Conservation (phyloP, 2,888 invertebrate genomes). For the Scelioninae gen. 1 region DNA sequence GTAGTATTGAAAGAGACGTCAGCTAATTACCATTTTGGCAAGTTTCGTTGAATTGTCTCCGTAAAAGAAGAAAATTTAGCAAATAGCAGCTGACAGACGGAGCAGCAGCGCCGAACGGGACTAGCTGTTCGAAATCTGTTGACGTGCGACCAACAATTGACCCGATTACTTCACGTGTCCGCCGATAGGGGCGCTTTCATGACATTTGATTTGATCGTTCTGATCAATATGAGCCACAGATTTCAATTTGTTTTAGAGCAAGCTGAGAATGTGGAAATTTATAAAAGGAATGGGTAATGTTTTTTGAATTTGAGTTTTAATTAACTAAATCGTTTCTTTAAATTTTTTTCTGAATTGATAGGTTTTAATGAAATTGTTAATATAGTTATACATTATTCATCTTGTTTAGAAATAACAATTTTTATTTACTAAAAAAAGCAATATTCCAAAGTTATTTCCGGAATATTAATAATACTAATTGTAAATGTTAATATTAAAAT, state of each 20-base stretch:
- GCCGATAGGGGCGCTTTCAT: constrained; percentile 69
- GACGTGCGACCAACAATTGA: constrained; percentile 76
- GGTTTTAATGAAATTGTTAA: no score
- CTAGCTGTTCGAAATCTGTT: constrained; percentile 69
- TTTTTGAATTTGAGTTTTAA: no score
- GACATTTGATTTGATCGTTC: constrained; percentile 24
- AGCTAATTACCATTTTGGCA: constrained; percentile 73
- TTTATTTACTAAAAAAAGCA: no score
- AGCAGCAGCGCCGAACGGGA: constrained; percentile 69
- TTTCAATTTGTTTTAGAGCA: neutral
- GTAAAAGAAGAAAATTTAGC: constrained; percentile 39
- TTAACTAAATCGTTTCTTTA: no score
- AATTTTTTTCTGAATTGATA: no score
- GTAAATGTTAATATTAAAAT: no score
- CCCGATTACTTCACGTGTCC: constrained; percentile 64
- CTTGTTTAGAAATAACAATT: no score
- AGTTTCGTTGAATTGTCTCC: constrained; percentile 49
- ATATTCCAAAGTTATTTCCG: no score
- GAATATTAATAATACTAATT: no score
- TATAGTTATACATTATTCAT: no score
- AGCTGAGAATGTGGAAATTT: no score
- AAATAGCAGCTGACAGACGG: constrained; percentile 74
- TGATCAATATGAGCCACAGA: constrained; percentile 27
- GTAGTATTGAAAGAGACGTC: neutral
- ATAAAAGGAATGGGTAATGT: no score